These are phyloP conservation scores for Lottia scabra DNA, from an alignment of 2,888 invertebrate species.

Conservation along the genomic window DNA sequence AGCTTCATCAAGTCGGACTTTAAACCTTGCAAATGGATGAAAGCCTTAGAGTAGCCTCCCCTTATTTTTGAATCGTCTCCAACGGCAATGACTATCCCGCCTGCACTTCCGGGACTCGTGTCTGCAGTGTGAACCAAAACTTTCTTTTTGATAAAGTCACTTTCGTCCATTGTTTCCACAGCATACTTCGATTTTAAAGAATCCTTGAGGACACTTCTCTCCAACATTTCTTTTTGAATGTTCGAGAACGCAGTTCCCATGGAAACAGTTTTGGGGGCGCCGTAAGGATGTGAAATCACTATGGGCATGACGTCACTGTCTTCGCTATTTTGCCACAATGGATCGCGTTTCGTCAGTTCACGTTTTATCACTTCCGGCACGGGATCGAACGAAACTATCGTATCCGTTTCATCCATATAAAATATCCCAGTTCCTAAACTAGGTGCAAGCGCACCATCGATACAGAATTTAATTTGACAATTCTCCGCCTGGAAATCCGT, in stretches of 20 bases:
- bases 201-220: background rate
- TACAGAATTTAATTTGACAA: background rate
- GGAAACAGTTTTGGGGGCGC: background rate
- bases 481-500: constrained; percentile 1
- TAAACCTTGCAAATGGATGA: background rate
- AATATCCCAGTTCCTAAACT: background rate
- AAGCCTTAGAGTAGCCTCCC: background rate
- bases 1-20: background rate
- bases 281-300: background rate
- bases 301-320: background rate
- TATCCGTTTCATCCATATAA: background rate
- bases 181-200: background rate
- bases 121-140: background rate
- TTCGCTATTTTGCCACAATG: background rate
- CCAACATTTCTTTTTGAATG: background rate
- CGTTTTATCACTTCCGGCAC: background rate
- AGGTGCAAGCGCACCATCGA: background rate
- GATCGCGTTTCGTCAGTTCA: background rate
- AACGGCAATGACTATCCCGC: background rate
- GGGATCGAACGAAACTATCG: background rate
- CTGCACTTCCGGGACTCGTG: background rate
- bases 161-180: background rate
- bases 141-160: background rate
- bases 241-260: background rate
- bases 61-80: constrained; percentile 1